Evolutionary conservation across 2,113 vertebrate genomes (phyloP).

Genomic region (Poeciliopsis retropinna): DNA sequence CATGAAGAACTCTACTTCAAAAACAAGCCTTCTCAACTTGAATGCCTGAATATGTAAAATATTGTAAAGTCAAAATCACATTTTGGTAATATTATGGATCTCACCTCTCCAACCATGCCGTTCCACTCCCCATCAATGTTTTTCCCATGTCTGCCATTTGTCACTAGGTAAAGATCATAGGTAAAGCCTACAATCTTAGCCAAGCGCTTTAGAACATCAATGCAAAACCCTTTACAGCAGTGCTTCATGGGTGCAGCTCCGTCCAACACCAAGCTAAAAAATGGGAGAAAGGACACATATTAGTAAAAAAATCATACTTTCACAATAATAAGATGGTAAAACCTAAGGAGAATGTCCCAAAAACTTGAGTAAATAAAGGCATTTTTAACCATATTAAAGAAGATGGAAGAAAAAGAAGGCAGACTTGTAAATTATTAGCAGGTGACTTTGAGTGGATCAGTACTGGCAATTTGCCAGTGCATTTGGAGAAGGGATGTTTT

Average conservation of each 20-base stretch:
- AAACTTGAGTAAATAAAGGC: neutral
- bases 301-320: neutral
- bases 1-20: too few species aligned
- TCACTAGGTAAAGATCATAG: conserved; percentile 95
- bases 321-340: neutral
- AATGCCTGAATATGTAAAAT: neutral
- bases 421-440: conserved; percentile 9
- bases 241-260: conserved; percentile 85
- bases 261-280: conserved; percentile 83
- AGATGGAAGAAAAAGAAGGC: neutral
- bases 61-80: neutral
- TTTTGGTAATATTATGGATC: conserved; percentile 7
- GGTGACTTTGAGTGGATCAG: conserved; percentile 13
- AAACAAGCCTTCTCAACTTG: too few species aligned
- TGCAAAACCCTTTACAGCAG: conserved; percentile 97
- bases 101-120: conserved; percentile 94
- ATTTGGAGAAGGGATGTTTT: neutral
- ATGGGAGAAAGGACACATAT: conserved; percentile 15
- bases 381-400: neutral
- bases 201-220: conserved; percentile 92
- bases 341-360: neutral
- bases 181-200: conserved; percentile 92
- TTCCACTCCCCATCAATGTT: conserved; percentile 94
- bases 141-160: conserved; percentile 87
- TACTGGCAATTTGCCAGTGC: conserved; percentile 20